Conservation (phyloP, 2,113 vertebrate genomes). For the Semnornis frantzii region DNA sequence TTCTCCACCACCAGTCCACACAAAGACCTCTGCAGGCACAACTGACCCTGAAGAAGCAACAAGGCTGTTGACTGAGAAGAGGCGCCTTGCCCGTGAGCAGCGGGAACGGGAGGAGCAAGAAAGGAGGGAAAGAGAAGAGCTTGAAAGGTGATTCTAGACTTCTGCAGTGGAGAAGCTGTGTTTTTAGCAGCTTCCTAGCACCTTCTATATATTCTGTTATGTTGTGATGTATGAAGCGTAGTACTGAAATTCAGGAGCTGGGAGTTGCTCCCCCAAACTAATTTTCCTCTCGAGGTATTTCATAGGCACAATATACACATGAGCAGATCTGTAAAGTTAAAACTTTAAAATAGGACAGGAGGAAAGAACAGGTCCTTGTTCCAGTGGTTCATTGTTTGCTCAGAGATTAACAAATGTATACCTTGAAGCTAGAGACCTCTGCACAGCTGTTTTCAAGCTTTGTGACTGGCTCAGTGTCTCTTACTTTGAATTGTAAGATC, state of each 20-base stretch:
- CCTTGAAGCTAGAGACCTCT: neutral
- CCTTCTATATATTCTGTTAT: neutral
- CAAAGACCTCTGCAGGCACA: conserved; percentile 86
- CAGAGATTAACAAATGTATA: neutral
- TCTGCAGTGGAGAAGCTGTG: neutral
- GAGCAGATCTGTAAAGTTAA: neutral
- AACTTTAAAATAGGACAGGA: neutral
- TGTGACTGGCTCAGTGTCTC: neutral
- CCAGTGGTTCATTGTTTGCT: neutral
- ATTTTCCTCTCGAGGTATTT: neutral
- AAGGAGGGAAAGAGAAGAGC: conserved; percentile 83
- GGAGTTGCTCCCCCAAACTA: rapidly evolving
- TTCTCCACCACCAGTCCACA: neutral
- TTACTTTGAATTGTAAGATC: neutral
- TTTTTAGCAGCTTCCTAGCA: neutral
- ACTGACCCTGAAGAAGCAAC: conserved; percentile 93
- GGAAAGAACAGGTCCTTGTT: neutral
- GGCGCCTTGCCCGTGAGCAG: conserved; percentile 91
- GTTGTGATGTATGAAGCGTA: neutral
- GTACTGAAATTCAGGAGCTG: neutral
- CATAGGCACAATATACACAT: neutral
- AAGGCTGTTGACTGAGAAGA: conserved; percentile 89
- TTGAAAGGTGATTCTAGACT: conserved; percentile 80
- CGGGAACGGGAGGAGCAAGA: conserved; percentile 90
- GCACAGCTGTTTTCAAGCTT: neutral